Conservation (phyloP, 2,888 invertebrate species). For the Selenia dentaria region DNA sequence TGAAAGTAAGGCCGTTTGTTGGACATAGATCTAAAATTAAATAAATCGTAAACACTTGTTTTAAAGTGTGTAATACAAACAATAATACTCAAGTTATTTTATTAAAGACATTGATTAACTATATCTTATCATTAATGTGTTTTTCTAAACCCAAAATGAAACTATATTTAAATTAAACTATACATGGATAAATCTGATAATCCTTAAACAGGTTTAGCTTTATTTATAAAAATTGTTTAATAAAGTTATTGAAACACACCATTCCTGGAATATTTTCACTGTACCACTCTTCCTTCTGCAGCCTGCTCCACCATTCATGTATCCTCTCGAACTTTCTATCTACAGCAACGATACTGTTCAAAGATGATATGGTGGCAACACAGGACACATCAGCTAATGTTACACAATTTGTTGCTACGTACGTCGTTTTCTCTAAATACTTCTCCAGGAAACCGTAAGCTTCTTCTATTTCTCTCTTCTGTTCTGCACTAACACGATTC, state of each 20-base stretch:
- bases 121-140: too few relatives aligned
- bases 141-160: too few relatives aligned
- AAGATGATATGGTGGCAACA: slow-evolving; percentile 47
- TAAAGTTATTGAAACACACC: slow-evolving; percentile 36
- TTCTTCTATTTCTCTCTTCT: slow-evolving; percentile 42
- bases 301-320: slow-evolving; percentile 41
- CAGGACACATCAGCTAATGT: slow-evolving; percentile 56
- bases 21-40: too few relatives aligned
- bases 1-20: too few relatives aligned
- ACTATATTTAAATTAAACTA: too few relatives aligned
- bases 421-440: slow-evolving; percentile 41
- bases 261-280: slow-evolving; percentile 44
- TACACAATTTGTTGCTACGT: slow-evolving; percentile 43
- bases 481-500: slow-evolving; percentile 31
- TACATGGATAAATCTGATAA: too few relatives aligned
- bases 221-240: slow-evolving; percentile 36
- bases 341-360: slow-evolving; percentile 44
- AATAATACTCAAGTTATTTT: too few relatives aligned
- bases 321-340: slow-evolving; percentile 38
- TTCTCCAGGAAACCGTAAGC: slow-evolving; percentile 49
- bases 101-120: too few relatives aligned
- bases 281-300: slow-evolving; percentile 49
- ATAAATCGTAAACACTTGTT: too few relatives aligned
- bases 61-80: too few relatives aligned
- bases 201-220: background rate